phyloP scores from a whole-genome alignment of 64 coral and sea anemone species.

The Orbicella faveolata region DNA sequence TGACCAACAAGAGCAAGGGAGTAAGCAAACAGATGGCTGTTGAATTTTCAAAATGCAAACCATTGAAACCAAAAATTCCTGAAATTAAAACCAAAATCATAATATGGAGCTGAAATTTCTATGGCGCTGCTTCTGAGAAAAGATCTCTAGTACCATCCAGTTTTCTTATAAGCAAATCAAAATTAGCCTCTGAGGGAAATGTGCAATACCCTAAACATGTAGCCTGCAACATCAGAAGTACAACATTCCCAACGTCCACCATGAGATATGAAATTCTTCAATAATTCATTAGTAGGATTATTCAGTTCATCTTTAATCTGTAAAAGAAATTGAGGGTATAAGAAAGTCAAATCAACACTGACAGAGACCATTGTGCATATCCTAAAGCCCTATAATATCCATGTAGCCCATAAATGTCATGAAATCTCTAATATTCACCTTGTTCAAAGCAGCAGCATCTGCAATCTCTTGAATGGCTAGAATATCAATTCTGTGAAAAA shows the following conservation, averaged over 20 bases:
- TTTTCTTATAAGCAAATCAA: not conserved
- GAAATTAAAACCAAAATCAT: too few species aligned
- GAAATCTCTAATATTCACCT: slow-evolving; percentile 25
- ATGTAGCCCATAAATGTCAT: too few species aligned
- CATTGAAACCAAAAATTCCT: too few species aligned
- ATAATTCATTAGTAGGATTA: slow-evolving; percentile 60
- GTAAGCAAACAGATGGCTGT: too few species aligned
- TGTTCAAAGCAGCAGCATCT: slow-evolving; percentile 41
- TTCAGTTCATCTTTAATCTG: slow-evolving; percentile 96
- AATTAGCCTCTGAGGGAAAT: not conserved
- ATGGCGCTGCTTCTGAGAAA: not conserved
- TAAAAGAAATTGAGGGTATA: not conserved
- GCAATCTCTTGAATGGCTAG: slow-evolving; percentile 67
- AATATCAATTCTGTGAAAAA: slow-evolving; percentile 49
- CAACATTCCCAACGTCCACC: slow-evolving; percentile 71
- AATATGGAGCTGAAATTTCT: too few species aligned
- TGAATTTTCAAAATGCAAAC: too few species aligned
- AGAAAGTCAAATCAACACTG: not conserved
- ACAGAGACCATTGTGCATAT: too few species aligned
- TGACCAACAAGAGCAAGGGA: too few species aligned
- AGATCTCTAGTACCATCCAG: not conserved
- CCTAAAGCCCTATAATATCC: too few species aligned
- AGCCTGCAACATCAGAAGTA: slow-evolving; percentile 83
- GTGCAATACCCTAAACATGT: slow-evolving; percentile 75
- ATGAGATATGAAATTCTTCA: slow-evolving; percentile 58